Conservation (phyloP, 2,797 vertebrate species). For the Lepus oiostolus region DNA sequence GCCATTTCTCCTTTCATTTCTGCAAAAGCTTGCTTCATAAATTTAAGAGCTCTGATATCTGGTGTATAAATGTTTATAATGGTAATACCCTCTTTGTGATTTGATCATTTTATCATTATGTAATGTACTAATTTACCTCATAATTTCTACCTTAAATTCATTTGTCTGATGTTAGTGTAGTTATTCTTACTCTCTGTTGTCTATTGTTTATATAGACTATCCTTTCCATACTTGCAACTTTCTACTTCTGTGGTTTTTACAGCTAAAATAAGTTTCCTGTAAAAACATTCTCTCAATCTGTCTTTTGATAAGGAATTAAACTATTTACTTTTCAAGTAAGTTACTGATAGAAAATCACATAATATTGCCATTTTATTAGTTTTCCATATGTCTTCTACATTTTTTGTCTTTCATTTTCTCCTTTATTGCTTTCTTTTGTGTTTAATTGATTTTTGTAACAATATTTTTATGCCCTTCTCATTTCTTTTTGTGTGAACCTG, state of each 20-base stretch:
- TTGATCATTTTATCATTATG: too few species aligned
- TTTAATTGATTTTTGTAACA: too few species aligned
- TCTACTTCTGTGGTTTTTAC: background rate
- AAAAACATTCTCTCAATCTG: background rate
- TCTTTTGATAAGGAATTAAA: background rate
- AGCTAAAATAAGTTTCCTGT: background rate
- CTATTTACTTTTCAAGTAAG: background rate
- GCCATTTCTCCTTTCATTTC: background rate
- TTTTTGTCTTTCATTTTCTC: background rate
- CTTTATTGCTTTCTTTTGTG: background rate
- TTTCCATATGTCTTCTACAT: background rate
- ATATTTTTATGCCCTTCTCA: background rate
- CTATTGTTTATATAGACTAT: background rate
- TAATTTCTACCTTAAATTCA: background rate
- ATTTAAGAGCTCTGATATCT: background rate
- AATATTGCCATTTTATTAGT: background rate
- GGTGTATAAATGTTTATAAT: background rate
- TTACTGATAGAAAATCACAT: background rate
- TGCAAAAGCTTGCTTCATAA: background rate
- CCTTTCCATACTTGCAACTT: background rate
- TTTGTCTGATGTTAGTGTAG: background rate
- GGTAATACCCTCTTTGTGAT: background rate
- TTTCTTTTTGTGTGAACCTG: background rate
- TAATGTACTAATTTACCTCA: background rate
- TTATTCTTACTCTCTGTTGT: background rate